Evolutionary conservation across 2,888 invertebrate genomes (phyloP), one percentile per base, ranked within the genome.

Genomic region (Philopedon plagiatum): DNA sequence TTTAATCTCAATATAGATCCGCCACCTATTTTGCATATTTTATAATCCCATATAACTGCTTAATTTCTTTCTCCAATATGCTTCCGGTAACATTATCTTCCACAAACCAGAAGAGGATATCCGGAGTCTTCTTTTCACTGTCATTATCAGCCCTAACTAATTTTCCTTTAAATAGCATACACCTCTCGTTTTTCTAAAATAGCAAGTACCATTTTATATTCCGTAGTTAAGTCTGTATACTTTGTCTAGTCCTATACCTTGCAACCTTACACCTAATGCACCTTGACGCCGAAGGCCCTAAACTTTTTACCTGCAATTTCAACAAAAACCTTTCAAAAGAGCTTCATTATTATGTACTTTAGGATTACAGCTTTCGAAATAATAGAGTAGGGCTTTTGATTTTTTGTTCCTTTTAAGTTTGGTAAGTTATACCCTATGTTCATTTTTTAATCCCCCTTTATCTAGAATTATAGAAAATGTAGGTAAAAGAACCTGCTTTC

Each of bases 291-390:
- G 29, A 9, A 13, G 29, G 21, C 21, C 19, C 21, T 18, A 57
- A 34, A 32, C 46, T 61, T 68, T 68, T 68, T 61, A 68, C 61
- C 61, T 68, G 68, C 32, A 61, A 32, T 32, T 34, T 23, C n/a
- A 23, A 51, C 29, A 66, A 67, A 34, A 51, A 46, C 49, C 37
- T 39, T 41, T 44, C 13, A 54, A 70, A 70, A 63, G 71, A 37
- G 65, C 34, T 71, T 58, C 54, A 71, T 71, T 71, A 65, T 71
- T 58, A 64, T 71, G 51, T 60, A 71, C 71, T 71, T 71, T 60
- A 58, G 57, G 58, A 64, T 70, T 70, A 63, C 70, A 63, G 71
- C 60, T 64, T 51, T 46, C 19, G 18, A 56, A 62, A 68, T 62
- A 62, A 68, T 68, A 54, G 61, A 37, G 13, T 19, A 54, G 13